These are phyloP conservation scores for Poecilia picta DNA, from an alignment of 2,797 vertebrate genomes.

Conservation along the genomic window DNA sequence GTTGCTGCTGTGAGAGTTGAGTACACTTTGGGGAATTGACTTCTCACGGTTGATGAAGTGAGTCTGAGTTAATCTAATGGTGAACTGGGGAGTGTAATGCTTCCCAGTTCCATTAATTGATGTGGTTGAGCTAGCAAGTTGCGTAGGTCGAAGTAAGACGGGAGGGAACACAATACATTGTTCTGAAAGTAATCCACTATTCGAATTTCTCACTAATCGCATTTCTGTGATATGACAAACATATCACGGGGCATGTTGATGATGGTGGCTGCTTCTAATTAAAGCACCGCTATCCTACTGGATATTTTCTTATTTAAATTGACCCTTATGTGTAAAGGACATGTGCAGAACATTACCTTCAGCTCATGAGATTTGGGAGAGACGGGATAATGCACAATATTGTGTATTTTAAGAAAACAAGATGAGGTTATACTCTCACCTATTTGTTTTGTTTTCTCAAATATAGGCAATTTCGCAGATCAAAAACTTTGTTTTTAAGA, in stretches of 20 bases:
- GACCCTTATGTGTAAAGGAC: not conserved
- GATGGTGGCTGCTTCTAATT: not conserved
- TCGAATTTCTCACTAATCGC: not conserved
- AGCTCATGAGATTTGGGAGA: not conserved
- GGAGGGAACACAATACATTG: not conserved
- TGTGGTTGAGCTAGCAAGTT: slow-evolving; percentile 39
- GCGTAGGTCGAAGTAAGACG: slow-evolving; percentile 36
- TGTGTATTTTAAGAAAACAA: not conserved
- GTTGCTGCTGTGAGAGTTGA: slow-evolving; percentile 40
- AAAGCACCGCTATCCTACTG: not conserved
- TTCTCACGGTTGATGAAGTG: slow-evolving; percentile 60
- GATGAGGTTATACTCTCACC: too few relatives aligned
- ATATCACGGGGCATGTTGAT: not conserved
- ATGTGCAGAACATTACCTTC: not conserved
- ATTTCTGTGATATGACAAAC: not conserved
- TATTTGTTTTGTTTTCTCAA: too few relatives aligned
- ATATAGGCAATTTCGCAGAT: too few relatives aligned
- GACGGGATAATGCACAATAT: not conserved
- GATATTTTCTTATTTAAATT: not conserved
- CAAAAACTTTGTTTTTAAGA: not conserved
- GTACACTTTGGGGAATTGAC: slow-evolving; percentile 48
- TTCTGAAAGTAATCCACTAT: slow-evolving; percentile 14
- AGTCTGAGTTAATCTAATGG: slow-evolving; percentile 64
- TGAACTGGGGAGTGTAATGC: slow-evolving; percentile 38
- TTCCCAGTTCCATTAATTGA: slow-evolving; percentile 36